Percentiles rank a stretch among this genome's conserved stretches.
phyloP scores from a whole-genome alignment of 2,888 invertebrate species.

The Dryadula phaetusa region DNA sequence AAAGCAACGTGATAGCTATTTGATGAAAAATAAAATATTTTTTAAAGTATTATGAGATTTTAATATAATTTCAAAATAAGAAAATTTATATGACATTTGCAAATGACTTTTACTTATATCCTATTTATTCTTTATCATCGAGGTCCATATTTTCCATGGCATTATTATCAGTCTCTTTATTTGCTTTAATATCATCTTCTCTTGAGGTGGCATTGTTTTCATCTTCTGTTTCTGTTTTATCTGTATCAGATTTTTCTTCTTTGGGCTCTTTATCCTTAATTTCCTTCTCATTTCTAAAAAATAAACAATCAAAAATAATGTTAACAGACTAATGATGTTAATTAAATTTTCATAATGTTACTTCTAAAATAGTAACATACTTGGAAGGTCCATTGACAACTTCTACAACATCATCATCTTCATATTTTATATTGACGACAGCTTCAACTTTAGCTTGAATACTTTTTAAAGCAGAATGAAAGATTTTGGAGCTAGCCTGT shows the following conservation, averaged over 20 bases:
- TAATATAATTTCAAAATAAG: background rate
- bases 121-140: conserved; percentile 50
- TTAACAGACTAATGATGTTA: too few relatives aligned
- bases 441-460: conserved; percentile 86
- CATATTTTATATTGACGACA: conserved; percentile 80
- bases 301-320: background rate
- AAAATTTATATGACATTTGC: background rate
- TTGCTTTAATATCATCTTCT: conserved; percentile 28
- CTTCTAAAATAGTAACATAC: conserved; percentile 53
- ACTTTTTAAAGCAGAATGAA: conserved; percentile 86
- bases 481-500: conserved; percentile 88
- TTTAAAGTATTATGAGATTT: background rate
- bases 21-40: too few relatives aligned
- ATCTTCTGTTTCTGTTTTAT: conserved; percentile 24
- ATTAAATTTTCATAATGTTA: background rate
- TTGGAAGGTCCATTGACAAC: conserved; percentile 71
- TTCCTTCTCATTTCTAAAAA: conserved; percentile 55
- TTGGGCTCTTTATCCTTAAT: conserved; percentile 43
- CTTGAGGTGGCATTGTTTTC: conserved; percentile 25
- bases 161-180: conserved; percentile 48
- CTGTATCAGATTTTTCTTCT: conserved; percentile 34
- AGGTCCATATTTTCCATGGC: conserved; percentile 52
- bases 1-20: too few relatives aligned
- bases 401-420: conserved; percentile 79
- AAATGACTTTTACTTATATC: background rate